These are phyloP conservation scores for Pluvianellus socialis DNA, from an alignment of 2,113 vertebrate species.

Conservation along the genomic window DNA sequence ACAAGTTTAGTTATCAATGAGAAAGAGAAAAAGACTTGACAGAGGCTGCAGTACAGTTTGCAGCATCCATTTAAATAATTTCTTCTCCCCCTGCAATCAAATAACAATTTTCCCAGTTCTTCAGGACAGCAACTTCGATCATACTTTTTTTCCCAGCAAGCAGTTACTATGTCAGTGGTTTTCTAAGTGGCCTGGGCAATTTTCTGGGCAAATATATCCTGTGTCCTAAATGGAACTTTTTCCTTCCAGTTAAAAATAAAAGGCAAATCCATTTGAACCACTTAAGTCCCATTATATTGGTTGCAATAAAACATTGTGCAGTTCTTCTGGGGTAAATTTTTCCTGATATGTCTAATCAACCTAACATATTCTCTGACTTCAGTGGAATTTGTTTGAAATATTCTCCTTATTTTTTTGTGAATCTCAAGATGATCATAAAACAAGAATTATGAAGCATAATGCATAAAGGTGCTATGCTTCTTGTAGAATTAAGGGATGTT, in stretches of 20 bases:
- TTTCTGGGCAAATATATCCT: not conserved
- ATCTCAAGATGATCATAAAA: not conserved
- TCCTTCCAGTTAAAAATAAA: not conserved
- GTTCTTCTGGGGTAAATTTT: not conserved
- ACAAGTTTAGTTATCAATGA: not conserved
- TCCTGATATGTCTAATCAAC: not conserved
- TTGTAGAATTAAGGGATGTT: not conserved
- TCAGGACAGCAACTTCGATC: not conserved
- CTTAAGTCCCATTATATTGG: not conserved
- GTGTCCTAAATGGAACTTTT: not conserved
- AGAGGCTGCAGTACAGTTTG: not conserved
- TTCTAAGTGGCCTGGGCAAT: not conserved
- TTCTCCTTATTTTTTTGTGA: not conserved
- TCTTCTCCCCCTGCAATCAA: accelerated
- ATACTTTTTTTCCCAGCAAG: not conserved
- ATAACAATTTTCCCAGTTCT: not conserved
- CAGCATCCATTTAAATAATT: not conserved
- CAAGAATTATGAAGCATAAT: not conserved
- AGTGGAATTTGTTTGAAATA: not conserved
- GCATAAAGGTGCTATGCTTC: not conserved
- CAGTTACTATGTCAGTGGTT: not conserved
- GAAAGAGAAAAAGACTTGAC: not conserved
- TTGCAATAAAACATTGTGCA: not conserved
- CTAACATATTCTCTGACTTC: not conserved
- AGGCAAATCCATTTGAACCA: not conserved